These are phyloP conservation scores for Lepus townsendii DNA, from an alignment of 2,797 vertebrate species.

Conservation along the genomic window DNA sequence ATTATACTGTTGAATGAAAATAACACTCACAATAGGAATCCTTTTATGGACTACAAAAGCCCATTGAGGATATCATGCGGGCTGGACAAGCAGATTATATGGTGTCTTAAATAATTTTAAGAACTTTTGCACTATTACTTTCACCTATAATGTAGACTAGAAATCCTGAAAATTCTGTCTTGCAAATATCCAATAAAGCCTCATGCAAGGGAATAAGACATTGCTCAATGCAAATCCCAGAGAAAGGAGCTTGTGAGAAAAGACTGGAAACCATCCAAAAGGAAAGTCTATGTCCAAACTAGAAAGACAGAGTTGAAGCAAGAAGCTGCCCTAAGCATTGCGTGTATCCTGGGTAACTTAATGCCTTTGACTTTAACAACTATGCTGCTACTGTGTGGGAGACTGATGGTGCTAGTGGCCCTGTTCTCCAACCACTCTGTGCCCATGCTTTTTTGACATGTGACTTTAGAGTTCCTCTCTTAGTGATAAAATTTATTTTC, in stretches of 20 bases:
- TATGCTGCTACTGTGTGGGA: neutral
- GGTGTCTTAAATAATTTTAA: neutral
- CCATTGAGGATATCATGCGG: neutral
- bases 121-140: neutral
- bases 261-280: neutral
- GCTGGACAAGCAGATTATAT: neutral
- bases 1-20: neutral
- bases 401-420: neutral
- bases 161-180: neutral
- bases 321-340: neutral
- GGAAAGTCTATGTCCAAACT: neutral
- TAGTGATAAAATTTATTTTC: neutral
- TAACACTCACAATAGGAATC: neutral
- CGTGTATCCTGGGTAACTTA: neutral
- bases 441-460: neutral
- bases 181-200: neutral
- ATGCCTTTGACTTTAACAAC: neutral
- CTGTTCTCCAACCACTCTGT: neutral
- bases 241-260: neutral
- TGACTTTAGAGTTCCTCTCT: neutral
- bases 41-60: neutral
- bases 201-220: neutral
- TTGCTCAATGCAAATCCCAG: neutral
- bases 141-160: neutral
- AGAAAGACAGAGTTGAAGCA: neutral